Evolutionary conservation across 2,888 invertebrate species (phyloP).

Genomic region (Calephelis perditalis): DNA sequence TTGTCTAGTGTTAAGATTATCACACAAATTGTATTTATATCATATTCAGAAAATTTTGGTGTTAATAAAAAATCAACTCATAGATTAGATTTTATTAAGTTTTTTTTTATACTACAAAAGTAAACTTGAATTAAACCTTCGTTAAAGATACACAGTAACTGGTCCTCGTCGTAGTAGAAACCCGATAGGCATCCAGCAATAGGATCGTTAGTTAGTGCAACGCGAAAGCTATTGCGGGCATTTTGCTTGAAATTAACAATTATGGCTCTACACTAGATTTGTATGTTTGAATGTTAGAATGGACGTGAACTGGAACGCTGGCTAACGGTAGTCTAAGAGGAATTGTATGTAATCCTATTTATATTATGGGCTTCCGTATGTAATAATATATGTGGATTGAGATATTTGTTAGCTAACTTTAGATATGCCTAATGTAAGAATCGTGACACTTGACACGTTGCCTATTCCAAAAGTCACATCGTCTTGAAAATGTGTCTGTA

Average conservation of each 20-base stretch:
- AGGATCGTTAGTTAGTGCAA: constrained; percentile 70
- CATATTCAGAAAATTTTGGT: too few species aligned
- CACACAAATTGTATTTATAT: too few species aligned
- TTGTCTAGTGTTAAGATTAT: too few species aligned
- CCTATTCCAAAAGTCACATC: too few species aligned
- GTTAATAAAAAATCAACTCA: too few species aligned
- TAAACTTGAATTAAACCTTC: background rate
- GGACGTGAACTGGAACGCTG: constrained; percentile 34
- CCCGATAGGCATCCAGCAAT: constrained; percentile 73
- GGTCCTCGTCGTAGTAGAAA: constrained; percentile 53
- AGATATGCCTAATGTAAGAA: too few species aligned
- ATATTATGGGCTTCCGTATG: constrained; percentile 29
- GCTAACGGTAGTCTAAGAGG: constrained; percentile 36
- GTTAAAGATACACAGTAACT: constrained; percentile 30
- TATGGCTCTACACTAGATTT: constrained; percentile 64
- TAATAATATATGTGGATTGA: constrained; percentile 13
- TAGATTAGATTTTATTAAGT: too few species aligned
- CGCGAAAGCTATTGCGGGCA: constrained; percentile 66
- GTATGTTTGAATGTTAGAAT: constrained; percentile 48
- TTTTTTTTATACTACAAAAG: too few species aligned
- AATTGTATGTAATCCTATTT: constrained; percentile 31
- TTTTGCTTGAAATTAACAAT: constrained; percentile 74
- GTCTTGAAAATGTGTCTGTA: too few species aligned
- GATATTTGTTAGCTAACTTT: too few species aligned
- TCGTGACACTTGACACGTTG: too few species aligned